Evolutionary conservation across 2,113 vertebrate species (phyloP), one percentile per base, ranked within the genome.

Genomic region (Scytalopus superciliaris): DNA sequence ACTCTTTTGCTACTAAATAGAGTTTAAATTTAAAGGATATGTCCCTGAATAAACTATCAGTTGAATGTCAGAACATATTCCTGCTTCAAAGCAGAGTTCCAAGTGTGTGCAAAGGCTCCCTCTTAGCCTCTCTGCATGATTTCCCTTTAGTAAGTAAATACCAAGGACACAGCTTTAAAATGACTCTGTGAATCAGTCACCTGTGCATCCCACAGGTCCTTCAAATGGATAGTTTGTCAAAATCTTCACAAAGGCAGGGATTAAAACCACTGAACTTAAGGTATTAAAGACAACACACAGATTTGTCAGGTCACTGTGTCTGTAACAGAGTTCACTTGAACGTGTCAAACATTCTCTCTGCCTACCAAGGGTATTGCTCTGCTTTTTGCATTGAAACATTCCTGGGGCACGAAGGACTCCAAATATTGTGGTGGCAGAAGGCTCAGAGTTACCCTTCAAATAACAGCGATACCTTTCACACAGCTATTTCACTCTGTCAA

Each of bases 181-280:
- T 93, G 94, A 89, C 87, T 89, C 8, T 49, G 59, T 93, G 94
- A 96, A 93, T 77, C 12, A 2, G 88, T 94, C 89, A 96, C 82
- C 93, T 53, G 57, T 60, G 69, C 59, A 56, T 91, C 50, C n/a
- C 90, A 40, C 63, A 84, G 91, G 76, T 59, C 70, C 68, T 80
- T 93, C 40, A 84, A 96, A 93, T 90, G 59, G 91, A 93, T 87
- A 73, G 77, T 72, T 97, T 97, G 97, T 97, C 81, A 95, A 96
- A 96, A 92, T 96, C 69, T 84, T 93, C 72, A 66, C 84, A 83
- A 89, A 95, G 40, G 84, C 63, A 87, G 82, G 85, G 94, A 95
- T 96, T 96, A 95, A 96, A 97, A 77, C 37, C 86, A 87, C 76
- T 90, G 91, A 96, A 94, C 23, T 89, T 80, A 27, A 86, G 88